These are phyloP conservation scores for Nothocercus nigrocapillus DNA, from an alignment of 2,113 vertebrate species.

Conservation along the genomic window DNA sequence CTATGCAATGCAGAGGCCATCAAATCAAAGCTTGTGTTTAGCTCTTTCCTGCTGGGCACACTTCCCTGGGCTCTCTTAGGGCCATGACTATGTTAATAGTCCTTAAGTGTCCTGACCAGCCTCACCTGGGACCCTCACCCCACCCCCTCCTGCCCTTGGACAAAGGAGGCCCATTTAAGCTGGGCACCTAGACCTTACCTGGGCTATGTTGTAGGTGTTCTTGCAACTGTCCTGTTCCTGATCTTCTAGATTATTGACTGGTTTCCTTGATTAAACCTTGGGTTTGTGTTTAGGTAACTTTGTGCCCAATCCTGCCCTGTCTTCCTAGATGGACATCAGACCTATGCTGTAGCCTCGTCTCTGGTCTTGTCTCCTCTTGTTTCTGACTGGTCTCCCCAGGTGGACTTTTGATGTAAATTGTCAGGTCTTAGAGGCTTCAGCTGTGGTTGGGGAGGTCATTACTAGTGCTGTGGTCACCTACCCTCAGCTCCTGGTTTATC, in stretches of 20 bases:
- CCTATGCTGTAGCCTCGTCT: background rate
- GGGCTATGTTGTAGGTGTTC: background rate
- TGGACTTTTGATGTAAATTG: background rate
- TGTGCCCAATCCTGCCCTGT: fast-evolving
- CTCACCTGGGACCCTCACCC: background rate
- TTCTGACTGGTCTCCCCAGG: fast-evolving
- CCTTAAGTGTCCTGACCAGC: background rate
- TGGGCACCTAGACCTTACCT: background rate
- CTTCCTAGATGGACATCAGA: background rate
- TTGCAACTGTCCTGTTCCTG: background rate
- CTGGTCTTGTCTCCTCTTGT: background rate
- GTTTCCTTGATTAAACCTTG: background rate
- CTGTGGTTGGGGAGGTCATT: background rate
- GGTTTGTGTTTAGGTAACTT: background rate
- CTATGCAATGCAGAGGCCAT: background rate
- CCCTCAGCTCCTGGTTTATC: background rate
- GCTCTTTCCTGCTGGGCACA: fast-evolving
- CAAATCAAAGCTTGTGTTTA: background rate
- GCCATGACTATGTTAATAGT: background rate
- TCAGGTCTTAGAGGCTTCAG: background rate
- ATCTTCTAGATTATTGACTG: fast-evolving
- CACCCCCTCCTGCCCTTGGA: background rate
- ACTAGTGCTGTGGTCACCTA: background rate
- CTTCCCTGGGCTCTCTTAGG: background rate
- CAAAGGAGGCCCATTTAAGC: background rate